Evolutionary conservation across 37 sponge, comb jelly and placozoan genomes (phyloP), one percentile per base, ranked within the genome.

Genomic region (Oopsacas minuta): DNA sequence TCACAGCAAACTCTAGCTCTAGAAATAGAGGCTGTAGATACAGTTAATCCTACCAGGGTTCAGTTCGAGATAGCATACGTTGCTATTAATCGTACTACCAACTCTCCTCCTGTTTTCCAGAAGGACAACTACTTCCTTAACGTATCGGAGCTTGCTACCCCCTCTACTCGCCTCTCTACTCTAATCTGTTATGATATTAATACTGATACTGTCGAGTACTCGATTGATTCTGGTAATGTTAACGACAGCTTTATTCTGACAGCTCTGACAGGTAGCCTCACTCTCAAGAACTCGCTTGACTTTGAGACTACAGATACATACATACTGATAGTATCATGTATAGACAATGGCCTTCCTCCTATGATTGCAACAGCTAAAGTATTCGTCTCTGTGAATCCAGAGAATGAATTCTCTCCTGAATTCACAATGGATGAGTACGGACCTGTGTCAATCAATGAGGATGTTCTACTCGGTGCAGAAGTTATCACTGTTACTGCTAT

Each of bases 101-200:
- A 61, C 75, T 61, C 30, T 5, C 32, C 75, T n/a, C 75, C 75
- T 61, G 75, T n/a, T 34, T 61, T 61, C 75, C 75, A 61, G 75
- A 61, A 34, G 28, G 75, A 61, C 30, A 61, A 61, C 75, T 61
- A 25, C 75, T 61, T 61, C 75, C 75, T 61, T 25, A 61, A 61
- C 75, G 75, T n/a, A 12, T 61, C 75, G 75, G 75, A 61, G 30
- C 75, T 61, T 5, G 20, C 75, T 5, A 3, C 17, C 30, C 75
- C 75, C 28, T 61, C 75, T 34, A 61, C 75, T 3, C 7, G 5
- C 1, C 30, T 61, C 5, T 10, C 75, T 5, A 12, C 28, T 12
- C 75, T 61, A 5, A 20, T 25, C 75, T 61, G 75, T 34, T 61
- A 10, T 34, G 75, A 61, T 12, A n/a, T 7, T 5, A n/a, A 61